Conservation (phyloP, 2,797 vertebrate genomes). For the Lagorchestes hirsutus region DNA sequence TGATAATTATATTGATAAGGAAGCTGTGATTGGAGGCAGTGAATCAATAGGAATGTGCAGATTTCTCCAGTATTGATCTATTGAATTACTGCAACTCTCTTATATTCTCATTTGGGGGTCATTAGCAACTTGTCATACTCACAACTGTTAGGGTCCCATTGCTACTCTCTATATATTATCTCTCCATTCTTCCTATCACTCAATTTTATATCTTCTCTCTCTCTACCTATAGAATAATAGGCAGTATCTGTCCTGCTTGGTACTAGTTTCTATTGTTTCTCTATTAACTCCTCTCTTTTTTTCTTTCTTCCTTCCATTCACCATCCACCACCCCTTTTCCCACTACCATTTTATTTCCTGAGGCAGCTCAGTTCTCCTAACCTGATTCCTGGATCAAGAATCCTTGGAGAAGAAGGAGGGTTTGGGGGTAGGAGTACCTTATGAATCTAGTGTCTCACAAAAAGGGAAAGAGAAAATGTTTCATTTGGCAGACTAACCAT, state of each 20-base stretch:
- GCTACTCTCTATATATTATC: neutral
- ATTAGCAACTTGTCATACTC: slow-evolving; percentile 53
- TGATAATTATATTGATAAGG: slow-evolving; percentile 72
- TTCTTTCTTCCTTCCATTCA: neutral
- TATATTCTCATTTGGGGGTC: neutral
- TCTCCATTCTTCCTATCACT: neutral
- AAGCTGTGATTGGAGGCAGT: slow-evolving; percentile 43
- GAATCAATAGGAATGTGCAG: slow-evolving; percentile 25
- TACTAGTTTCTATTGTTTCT: rapidly evolving
- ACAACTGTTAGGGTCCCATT: rapidly evolving
- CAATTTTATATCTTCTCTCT: neutral
- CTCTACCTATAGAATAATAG: neutral
- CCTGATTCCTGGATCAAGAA: slow-evolving; percentile 37
- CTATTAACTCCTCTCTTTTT: neutral
- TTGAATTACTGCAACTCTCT: slow-evolving; percentile 56
- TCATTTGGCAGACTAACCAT: neutral
- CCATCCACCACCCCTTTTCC: neutral
- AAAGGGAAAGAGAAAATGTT: neutral
- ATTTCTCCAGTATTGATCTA: slow-evolving; percentile 63
- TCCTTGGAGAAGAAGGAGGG: neutral
- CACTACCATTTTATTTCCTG: neutral
- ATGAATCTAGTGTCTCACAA: neutral
- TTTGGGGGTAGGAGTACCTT: neutral
- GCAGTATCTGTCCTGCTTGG: neutral
- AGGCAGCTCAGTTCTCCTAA: neutral